phyloP scores from a whole-genome alignment of 2,888 invertebrate species.

The Philereme transversata region DNA sequence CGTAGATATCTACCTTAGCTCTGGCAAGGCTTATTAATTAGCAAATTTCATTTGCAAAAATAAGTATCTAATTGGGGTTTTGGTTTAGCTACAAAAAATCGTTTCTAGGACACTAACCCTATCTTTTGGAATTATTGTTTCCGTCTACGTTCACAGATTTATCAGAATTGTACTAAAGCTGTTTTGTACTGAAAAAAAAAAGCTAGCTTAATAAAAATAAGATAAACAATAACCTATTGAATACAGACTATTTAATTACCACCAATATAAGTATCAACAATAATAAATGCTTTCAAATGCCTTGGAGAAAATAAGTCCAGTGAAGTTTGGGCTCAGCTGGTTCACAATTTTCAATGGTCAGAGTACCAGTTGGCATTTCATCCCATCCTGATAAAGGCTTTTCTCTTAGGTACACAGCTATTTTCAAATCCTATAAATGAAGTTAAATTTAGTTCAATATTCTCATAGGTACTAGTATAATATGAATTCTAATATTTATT shows the following conservation, averaged over 20 bases:
- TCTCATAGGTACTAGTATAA: too few species aligned
- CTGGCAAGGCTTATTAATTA: too few species aligned
- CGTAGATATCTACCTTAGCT: too few species aligned
- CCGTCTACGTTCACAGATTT: too few species aligned
- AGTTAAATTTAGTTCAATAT: background rate
- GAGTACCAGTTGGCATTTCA: conserved; percentile 61
- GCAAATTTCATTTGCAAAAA: too few species aligned
- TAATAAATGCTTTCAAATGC: conserved; percentile 45
- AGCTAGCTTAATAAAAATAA: too few species aligned
- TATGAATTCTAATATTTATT: background rate
- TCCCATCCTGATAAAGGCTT: conserved; percentile 42
- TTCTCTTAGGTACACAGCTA: conserved; percentile 60
- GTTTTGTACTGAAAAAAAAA: too few species aligned
- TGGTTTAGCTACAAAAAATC: too few species aligned
- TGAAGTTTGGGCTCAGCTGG: conserved; percentile 60
- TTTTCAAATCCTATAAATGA: conserved; percentile 58
- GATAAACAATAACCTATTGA: conserved; percentile 8
- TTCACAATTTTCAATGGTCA: conserved; percentile 65
- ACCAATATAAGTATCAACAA: conserved; percentile 24
- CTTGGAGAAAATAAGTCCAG: conserved; percentile 77
- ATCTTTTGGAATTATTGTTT: too few species aligned
- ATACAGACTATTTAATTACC: conserved; percentile 31
- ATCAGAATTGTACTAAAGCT: too few species aligned
- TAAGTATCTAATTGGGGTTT: too few species aligned
- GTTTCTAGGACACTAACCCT: too few species aligned